Percentiles rank a stretch among this genome's conserved stretches.
These are phyloP conservation scores for Hyles lineata DNA, from an alignment of 2,888 invertebrate genomes.

Conservation along the genomic window DNA sequence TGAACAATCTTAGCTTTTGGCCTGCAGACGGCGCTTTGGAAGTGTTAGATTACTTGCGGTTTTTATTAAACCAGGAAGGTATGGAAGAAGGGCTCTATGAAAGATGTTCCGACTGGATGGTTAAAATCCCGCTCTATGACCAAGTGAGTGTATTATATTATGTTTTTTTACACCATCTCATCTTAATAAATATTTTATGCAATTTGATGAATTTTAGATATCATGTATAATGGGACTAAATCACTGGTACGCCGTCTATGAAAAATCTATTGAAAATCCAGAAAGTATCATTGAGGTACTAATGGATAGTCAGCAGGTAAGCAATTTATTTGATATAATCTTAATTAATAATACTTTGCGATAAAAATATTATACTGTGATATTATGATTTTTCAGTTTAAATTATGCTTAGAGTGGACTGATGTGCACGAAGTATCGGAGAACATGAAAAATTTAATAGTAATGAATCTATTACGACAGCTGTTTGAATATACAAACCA, in stretches of 20 bases:
- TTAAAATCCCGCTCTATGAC: slow-evolving; percentile 87
- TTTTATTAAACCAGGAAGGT: slow-evolving; percentile 66
- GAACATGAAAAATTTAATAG: slow-evolving; percentile 82
- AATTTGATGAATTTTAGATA: slow-evolving; percentile 69
- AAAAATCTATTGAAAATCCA: slow-evolving; percentile 81
- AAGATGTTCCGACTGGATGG: slow-evolving; percentile 83
- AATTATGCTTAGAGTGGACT: slow-evolving; percentile 89
- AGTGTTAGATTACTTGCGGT: slow-evolving; percentile 80
- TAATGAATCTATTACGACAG: slow-evolving; percentile 82
- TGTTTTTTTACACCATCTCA: neutral
- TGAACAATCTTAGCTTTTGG: slow-evolving; percentile 84
- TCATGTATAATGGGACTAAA: slow-evolving; percentile 81
- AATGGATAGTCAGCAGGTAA: slow-evolving; percentile 83
- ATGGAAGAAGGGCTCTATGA: slow-evolving; percentile 72
- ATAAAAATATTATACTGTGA: neutral
- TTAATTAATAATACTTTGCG: neutral
- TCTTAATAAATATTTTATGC: neutral
- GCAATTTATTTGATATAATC: slow-evolving; percentile 26
- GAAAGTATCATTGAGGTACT: slow-evolving; percentile 81
- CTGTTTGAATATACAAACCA: slow-evolving; percentile 82
- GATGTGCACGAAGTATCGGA: slow-evolving; percentile 86
- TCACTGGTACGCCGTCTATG: slow-evolving; percentile 86
- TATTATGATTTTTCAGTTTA: slow-evolving; percentile 74
- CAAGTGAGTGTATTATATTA: slow-evolving; percentile 66
- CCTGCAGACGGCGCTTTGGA: slow-evolving; percentile 83